Conservation (phyloP, 2,888 invertebrate species). For the Andrena trimmerana region DNA sequence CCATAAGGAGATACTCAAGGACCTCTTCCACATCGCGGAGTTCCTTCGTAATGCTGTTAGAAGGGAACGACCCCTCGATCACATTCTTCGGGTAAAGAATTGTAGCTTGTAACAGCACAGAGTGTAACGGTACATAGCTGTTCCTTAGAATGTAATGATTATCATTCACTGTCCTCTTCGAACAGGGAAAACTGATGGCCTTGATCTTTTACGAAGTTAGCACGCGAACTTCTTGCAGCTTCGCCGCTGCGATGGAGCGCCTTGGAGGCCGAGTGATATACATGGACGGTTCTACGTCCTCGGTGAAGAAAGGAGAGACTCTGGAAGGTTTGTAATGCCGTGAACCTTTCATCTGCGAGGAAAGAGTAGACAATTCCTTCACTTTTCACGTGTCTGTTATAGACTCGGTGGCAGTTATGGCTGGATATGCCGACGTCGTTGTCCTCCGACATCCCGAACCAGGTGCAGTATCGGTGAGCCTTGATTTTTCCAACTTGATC, state of each 20-base stretch:
- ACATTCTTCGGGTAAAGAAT: constrained; percentile 89
- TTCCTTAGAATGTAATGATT: background rate
- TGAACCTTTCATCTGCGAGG: background rate
- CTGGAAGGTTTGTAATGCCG: constrained; percentile 88
- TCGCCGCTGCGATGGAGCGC: constrained; percentile 98
- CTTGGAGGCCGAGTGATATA: constrained; percentile 97
- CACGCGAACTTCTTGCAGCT: constrained; percentile 98
- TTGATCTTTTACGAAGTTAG: constrained; percentile 99
- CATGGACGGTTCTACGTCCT: constrained; percentile 96
- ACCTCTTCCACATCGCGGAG: constrained; percentile 97
- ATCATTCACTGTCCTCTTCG: background rate
- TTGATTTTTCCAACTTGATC: background rate
- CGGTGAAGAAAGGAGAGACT: constrained; percentile 98
- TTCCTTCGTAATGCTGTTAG: constrained; percentile 92
- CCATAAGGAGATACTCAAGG: constrained; percentile 95
- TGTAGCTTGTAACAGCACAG: too few relatives aligned
- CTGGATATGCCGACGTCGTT: constrained; percentile 97
- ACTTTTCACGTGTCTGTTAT: background rate
- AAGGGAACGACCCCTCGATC: constrained; percentile 93
- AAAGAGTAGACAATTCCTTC: background rate
- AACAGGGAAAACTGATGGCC: constrained; percentile 96
- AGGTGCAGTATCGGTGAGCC: constrained; percentile 94
- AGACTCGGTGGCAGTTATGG: constrained; percentile 92
- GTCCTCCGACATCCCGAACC: constrained; percentile 97
- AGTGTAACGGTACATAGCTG: background rate